Evolutionary conservation across 2,113 vertebrate genomes (phyloP).

Genomic region (Ornithorhynchus anatinus): DNA sequence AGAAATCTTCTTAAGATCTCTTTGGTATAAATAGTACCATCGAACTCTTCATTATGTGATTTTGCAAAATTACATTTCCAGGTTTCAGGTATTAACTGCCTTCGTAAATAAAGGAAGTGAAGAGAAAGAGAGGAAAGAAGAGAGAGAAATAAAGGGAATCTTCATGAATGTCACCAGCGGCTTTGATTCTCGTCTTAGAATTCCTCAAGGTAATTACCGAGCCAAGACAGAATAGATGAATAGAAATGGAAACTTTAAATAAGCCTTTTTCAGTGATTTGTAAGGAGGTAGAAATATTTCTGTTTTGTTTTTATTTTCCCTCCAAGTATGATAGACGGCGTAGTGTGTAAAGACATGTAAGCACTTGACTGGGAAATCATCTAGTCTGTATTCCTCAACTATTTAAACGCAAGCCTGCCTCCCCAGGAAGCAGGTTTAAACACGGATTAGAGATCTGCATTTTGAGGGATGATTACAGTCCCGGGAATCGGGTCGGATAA

Average conservation of each 20-base stretch:
- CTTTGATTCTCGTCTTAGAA: neutral
- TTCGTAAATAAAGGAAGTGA: no score
- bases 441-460: constrained; percentile 38
- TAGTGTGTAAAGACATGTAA: neutral
- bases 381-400: constrained; percentile 22
- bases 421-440: constrained; percentile 28
- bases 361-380: constrained; percentile 19
- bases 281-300: neutral
- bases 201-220: neutral
- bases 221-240: neutral
- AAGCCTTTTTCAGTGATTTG: neutral
- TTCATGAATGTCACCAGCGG: neutral
- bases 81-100: no score
- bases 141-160: no score
- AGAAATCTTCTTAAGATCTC: no score
- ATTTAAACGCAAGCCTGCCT: constrained; percentile 35
- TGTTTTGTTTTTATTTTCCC: constrained; percentile 1
- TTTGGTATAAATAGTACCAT: no score
- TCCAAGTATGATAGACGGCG: constrained; percentile 11
- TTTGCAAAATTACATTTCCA: no score
- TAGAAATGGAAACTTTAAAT: neutral
- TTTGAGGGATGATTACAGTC: constrained; percentile 29
- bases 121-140: no score
- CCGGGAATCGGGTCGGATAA: constrained; percentile 16
- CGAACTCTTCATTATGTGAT: no score